phyloP scores from a whole-genome alignment of 2,888 invertebrate species.

The Lypha dubia region DNA sequence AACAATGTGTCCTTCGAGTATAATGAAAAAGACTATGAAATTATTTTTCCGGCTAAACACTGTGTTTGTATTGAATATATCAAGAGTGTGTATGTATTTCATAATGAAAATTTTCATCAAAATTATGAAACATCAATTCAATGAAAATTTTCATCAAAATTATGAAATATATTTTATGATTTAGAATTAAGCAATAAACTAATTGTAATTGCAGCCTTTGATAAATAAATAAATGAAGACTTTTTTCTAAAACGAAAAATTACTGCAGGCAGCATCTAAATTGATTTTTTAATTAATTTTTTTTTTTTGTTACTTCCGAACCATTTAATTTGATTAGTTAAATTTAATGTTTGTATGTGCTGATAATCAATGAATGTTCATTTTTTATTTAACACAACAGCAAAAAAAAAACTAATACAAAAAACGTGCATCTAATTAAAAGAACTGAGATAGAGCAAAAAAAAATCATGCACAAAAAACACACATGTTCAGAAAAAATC shows the following conservation, averaged over 20 bases:
- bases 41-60: no score
- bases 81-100: no score
- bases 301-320: slow-evolving; percentile 48
- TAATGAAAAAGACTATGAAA: no score
- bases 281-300: no score
- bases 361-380: slow-evolving; percentile 58
- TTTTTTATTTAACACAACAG: slow-evolving; percentile 39
- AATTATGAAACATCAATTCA: no score
- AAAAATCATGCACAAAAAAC: neutral
- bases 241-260: neutral
- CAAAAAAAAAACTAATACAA: slow-evolving; percentile 1
- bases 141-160: no score
- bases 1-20: no score
- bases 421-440: slow-evolving; percentile 62
- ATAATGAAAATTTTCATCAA: no score
- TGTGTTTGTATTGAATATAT: no score
- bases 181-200: no score
- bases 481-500: neutral
- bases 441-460: neutral
- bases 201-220: no score
- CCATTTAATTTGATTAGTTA: slow-evolving; percentile 63
- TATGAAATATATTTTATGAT: no score
- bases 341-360: slow-evolving; percentile 33
- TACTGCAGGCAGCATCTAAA: neutral
- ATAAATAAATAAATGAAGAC: neutral